phyloP scores from a whole-genome alignment of 2,888 invertebrate genomes.

The Agrochola lota region DNA sequence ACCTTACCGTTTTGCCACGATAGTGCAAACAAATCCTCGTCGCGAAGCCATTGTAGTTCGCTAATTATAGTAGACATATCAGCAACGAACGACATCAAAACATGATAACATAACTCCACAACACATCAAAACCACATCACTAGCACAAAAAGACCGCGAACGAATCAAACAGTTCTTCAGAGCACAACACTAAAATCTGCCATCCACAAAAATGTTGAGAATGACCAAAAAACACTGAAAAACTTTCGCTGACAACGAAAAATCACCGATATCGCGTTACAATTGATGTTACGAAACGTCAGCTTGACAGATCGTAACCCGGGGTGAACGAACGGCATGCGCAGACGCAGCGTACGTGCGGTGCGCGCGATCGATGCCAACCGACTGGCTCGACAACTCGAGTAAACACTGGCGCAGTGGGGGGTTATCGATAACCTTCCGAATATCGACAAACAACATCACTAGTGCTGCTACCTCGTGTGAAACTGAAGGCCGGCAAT shows the following conservation, averaged over 20 bases:
- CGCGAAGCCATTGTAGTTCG: slow-evolving; percentile 88
- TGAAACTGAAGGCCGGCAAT: slow-evolving; percentile 71
- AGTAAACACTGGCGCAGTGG: slow-evolving; percentile 81
- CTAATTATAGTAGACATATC: slow-evolving; percentile 89
- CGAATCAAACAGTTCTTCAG: slow-evolving; percentile 49
- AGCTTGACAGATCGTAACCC: slow-evolving; percentile 85
- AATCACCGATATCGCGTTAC: slow-evolving; percentile 68
- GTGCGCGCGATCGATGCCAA: slow-evolving; percentile 81
- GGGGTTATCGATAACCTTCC: slow-evolving; percentile 85
- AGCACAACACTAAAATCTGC: slow-evolving; percentile 77
- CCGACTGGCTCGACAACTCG: slow-evolving; percentile 75
- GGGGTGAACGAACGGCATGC: slow-evolving; percentile 79
- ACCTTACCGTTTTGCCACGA: slow-evolving; percentile 88
- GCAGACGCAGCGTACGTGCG: slow-evolving; percentile 78
- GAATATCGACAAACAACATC: slow-evolving; percentile 76
- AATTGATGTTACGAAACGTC: slow-evolving; percentile 82
- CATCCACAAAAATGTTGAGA: slow-evolving; percentile 58
- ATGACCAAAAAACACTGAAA: slow-evolving; percentile 62
- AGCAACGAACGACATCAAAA: slow-evolving; percentile 86
- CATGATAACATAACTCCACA: slow-evolving; percentile 83
- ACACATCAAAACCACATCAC: slow-evolving; percentile 83
- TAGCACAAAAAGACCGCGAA: slow-evolving; percentile 77
- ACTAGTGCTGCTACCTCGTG: slow-evolving; percentile 74
- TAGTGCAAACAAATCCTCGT: slow-evolving; percentile 88
- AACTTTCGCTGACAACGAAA: slow-evolving; percentile 65